phyloP scores from a whole-genome alignment of 30 jellyfish, hydroid and myxozoan genomes.

The Hydractinia echinata region DNA sequence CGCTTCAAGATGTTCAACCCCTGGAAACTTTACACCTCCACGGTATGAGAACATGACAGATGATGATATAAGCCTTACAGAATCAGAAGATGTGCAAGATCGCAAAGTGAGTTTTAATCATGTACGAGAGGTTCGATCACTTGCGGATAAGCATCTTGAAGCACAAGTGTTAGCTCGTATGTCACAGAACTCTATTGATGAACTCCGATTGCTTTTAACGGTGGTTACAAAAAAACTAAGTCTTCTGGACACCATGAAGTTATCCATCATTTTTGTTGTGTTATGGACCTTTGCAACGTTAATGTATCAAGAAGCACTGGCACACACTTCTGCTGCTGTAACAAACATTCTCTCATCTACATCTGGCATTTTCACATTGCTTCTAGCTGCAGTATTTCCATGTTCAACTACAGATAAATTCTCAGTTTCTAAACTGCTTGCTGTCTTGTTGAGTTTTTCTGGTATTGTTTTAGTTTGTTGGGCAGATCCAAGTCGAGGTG shows the following conservation, averaged over 20 bases:
- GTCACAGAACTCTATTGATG: conserved; percentile 65
- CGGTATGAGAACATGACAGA: conserved; percentile 92
- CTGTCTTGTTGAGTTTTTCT: conserved; percentile 74
- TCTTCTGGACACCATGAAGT: conserved; percentile 54
- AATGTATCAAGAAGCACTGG: conserved; percentile 86
- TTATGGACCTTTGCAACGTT: conserved; percentile 78
- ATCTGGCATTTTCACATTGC: conserved; percentile 84
- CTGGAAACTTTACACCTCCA: conserved; percentile 51
- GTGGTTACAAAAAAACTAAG: conserved; percentile 46
- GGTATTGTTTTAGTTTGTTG: conserved; percentile 71
- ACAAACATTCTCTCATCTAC: conserved; percentile 90
- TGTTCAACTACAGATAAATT: conserved; percentile 52
- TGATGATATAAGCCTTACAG: conserved; percentile 72
- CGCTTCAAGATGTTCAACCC: conserved; percentile 24
- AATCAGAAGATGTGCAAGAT: background rate
- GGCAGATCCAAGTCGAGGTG: conserved; percentile 69
- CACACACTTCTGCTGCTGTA: conserved; percentile 87
- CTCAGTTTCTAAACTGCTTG: conserved; percentile 66
- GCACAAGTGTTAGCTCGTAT: conserved; percentile 69
- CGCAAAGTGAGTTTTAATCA: conserved; percentile 65
- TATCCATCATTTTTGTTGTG: conserved; percentile 63
- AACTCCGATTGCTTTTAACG: conserved; percentile 36
- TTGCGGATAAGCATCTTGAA: conserved; percentile 48
- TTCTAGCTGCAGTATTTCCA: conserved; percentile 72
- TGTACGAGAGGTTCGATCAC: conserved; percentile 63